Evolutionary conservation across 2,888 invertebrate species (phyloP), one percentile per base, ranked within the genome.

Genomic region (Hydroisotoma schaefferi): DNA sequence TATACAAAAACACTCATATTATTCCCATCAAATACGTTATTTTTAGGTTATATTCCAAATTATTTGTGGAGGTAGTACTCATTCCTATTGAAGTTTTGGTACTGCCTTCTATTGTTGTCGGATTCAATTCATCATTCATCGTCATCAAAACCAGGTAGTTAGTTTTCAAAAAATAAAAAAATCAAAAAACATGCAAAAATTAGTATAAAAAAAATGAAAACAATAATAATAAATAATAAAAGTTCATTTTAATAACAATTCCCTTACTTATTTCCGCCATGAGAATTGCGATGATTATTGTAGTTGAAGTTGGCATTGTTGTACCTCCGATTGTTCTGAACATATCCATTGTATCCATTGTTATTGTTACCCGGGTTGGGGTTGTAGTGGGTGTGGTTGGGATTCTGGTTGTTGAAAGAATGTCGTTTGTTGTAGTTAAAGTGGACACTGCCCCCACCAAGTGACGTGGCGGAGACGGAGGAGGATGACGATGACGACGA

Each of bases 201-300:
- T 43, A 33, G 18, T n/a, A n/a, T n/a, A n/a, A n/a, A 18, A 37
- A 33, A 28, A 53, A 37, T 20, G 22, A 53, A 53, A 20, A 15
- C 33, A 33, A 37, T 18, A 29, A 53, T 2, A n/a, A 25, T 43
- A n/a, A 29, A 6, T 38, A 23, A 20, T 8, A 53, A 20, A n/a
- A 33, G 22, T 37, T 37, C 25, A 37, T 20, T 38, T 18, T 52
- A 37, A 38, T 40, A 29, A 28, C 15, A 26, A 38, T 23, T 51
- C 2, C 47, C 63, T 64, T 44, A 64, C 63, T 60, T 64, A 60
- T 64, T 64, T 18, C 66, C 63, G 40, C 61, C 57, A 60, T 57
- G 51, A 48, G 49, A 63, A 22, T 57, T 49, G 37, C 40, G 40
- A 40, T 40, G 20, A 15, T 52, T 58, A 12, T 46, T 22, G 22